Conservation (phyloP, 2,113 vertebrate species). For the Pterocles gutturalis region DNA sequence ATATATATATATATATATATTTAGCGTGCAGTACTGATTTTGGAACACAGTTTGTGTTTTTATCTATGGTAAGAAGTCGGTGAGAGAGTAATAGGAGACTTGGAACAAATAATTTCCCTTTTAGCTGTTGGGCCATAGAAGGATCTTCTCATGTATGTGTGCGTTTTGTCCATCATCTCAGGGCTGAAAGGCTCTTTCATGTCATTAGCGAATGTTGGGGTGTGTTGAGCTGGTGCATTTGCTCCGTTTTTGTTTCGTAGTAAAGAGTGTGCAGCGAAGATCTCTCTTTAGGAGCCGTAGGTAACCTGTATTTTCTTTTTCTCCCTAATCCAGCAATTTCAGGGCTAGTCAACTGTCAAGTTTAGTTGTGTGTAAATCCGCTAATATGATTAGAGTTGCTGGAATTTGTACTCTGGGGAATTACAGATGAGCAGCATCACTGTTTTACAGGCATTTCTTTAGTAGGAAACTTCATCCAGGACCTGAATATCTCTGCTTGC, state of each 20-base stretch:
- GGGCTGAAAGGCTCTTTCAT: neutral
- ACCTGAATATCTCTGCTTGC: neutral
- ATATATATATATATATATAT: neutral
- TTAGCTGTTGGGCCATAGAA: neutral
- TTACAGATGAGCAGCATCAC: neutral
- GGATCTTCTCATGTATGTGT: neutral
- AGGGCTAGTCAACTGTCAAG: constrained; percentile 31
- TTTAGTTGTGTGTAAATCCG: constrained; percentile 28
- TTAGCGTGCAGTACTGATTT: neutral
- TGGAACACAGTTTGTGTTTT: neutral
- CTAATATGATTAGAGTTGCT: constrained; percentile 48
- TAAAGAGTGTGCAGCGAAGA: neutral
- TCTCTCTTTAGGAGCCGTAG: neutral
- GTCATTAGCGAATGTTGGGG: accelerated
- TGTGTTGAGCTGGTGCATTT: neutral
- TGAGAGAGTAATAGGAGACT: neutral
- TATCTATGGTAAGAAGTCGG: neutral
- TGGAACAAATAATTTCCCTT: neutral
- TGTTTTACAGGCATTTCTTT: neutral
- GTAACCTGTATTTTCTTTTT: constrained; percentile 7
- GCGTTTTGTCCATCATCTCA: neutral
- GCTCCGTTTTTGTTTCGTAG: neutral
- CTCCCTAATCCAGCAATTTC: constrained; percentile 21
- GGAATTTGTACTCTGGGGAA: constrained; percentile 34
- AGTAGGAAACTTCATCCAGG: neutral